These are phyloP conservation scores for Drosophila orena DNA, from an alignment of 1,140 invertebrate species.

Conservation along the genomic window DNA sequence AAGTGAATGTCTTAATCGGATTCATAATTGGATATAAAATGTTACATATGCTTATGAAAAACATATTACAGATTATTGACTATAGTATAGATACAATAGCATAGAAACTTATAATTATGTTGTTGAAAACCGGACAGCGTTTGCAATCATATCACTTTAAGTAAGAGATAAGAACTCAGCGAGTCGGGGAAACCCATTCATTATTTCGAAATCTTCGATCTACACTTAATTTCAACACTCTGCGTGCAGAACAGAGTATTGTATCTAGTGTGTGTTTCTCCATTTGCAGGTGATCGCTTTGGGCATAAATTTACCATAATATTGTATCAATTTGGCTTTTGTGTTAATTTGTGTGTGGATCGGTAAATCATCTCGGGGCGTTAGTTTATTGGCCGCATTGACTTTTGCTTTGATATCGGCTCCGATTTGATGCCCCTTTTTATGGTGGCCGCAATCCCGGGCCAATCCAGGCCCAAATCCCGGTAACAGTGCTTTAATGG, in stretches of 20 bases:
- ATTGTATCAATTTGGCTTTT: slow-evolving; percentile 41
- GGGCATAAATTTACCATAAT: slow-evolving; percentile 47
- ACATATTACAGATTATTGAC: neutral
- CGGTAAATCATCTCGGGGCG: slow-evolving; percentile 58
- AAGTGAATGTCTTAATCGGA: too few species aligned
- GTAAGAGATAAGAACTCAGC: neutral
- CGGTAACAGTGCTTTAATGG: slow-evolving; percentile 75
- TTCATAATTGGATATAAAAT: too few species aligned
- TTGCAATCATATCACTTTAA: neutral
- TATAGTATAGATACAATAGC: neutral
- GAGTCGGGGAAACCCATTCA: neutral
- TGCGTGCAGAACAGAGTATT: slow-evolving; percentile 10
- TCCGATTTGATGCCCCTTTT: slow-evolving; percentile 22
- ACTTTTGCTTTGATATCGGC: slow-evolving; percentile 26
- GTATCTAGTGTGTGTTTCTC: slow-evolving; percentile 6
- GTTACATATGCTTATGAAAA: neutral
- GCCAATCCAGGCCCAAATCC: slow-evolving; percentile 50
- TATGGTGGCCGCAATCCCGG: slow-evolving; percentile 55
- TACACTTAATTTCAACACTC: neutral
- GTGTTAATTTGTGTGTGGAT: slow-evolving; percentile 47
- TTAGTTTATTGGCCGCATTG: slow-evolving; percentile 57
- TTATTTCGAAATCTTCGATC: neutral
- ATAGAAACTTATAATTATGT: neutral
- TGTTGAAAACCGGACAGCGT: neutral
- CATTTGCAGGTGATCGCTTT: slow-evolving; percentile 11